Base-by-base conservation (phyloP, 35 echinoderm and acorn worm genomes). In the Heliocidaris erythrogramma region DNA sequence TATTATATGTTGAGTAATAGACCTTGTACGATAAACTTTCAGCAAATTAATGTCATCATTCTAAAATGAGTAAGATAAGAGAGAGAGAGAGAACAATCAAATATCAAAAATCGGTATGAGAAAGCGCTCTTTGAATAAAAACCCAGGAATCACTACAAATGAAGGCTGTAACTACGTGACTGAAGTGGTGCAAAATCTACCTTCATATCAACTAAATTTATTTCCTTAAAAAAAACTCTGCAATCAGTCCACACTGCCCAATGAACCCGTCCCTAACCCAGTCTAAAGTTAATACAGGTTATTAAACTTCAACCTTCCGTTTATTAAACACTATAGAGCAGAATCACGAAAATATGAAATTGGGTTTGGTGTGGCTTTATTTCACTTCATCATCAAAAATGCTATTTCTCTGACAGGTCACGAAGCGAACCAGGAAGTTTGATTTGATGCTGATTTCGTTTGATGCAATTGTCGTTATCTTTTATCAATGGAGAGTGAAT, bases 31-130 rank as follows among this genome's bases (percentile, higher is more conserved):
- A 78, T 78, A 78, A 42, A 78, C 65, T 78, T 78, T 78, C 65
- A 78, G 65, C 65, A 78, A 78, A 78, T n/a, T 78, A 78, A 78
- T 78, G 27, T n/a, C 65, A 78, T 78, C 65, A 78, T 78, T 78
- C 65, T 78, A 78, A 18, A 78, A 78, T 78, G 65, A 78, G 65
- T 78, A 78, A 78, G 65, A 78, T 78, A 78, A 78, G 17, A 78
- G 65, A 60, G 59, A 59, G 53, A 78, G 65, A 78, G 35, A 56
- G 13, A n/a, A 78, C 65, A 78, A 78, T 78, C 65, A 78, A 78
- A 78, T 78, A 78, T 78, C 18, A 78, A 78, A 42, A 78, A 78
- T n/a, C 27, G 65, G 21, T n/a, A 27, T 78, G 21, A 78, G 65
- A 78, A 7, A 27, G 27, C 65, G 21, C 65, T 78, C n/a, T 78